Evolutionary conservation across 2,888 invertebrate species (phyloP).

Genomic region (Baccha elongata): DNA sequence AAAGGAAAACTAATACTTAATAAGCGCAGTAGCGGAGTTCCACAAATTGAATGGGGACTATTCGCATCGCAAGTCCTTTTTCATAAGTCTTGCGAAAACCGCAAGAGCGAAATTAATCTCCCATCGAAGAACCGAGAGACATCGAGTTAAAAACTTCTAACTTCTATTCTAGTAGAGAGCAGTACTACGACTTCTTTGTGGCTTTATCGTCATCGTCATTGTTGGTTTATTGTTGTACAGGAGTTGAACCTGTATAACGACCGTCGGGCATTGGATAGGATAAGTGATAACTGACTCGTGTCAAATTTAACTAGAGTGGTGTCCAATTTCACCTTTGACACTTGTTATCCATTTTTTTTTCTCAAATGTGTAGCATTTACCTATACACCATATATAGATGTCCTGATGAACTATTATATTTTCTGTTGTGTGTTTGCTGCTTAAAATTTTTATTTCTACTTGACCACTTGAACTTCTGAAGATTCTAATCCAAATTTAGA

Average conservation of each 20-base stretch:
- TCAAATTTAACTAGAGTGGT: slow-evolving; percentile 33
- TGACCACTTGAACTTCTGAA: slow-evolving; percentile 51
- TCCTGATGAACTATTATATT: too few relatives aligned
- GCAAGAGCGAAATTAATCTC: slow-evolving; percentile 64
- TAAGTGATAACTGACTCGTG: slow-evolving; percentile 30
- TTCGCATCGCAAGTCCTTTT: slow-evolving; percentile 44
- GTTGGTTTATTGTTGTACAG: not conserved
- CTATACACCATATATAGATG: too few relatives aligned
- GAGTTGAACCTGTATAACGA: slow-evolving; percentile 52
- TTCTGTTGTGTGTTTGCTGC: not conserved
- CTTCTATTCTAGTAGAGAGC: too few relatives aligned
- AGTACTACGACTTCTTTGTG: slow-evolving; percentile 62
- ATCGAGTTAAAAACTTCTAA: too few relatives aligned
- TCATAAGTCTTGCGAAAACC: slow-evolving; percentile 51
- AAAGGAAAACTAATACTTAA: too few relatives aligned
- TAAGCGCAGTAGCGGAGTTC: too few relatives aligned
- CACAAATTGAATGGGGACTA: too few relatives aligned
- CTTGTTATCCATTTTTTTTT: slow-evolving; percentile 45
- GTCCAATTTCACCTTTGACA: slow-evolving; percentile 69
- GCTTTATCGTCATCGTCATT: not conserved
- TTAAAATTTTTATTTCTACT: slow-evolving; percentile 43
- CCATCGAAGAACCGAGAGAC: not conserved
- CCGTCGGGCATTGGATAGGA: slow-evolving; percentile 3
- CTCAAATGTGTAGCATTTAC: not conserved
- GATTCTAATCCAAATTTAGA: slow-evolving; percentile 65